Conservation (phyloP, 2,797 vertebrate species). For the Ficedula albicollis region DNA sequence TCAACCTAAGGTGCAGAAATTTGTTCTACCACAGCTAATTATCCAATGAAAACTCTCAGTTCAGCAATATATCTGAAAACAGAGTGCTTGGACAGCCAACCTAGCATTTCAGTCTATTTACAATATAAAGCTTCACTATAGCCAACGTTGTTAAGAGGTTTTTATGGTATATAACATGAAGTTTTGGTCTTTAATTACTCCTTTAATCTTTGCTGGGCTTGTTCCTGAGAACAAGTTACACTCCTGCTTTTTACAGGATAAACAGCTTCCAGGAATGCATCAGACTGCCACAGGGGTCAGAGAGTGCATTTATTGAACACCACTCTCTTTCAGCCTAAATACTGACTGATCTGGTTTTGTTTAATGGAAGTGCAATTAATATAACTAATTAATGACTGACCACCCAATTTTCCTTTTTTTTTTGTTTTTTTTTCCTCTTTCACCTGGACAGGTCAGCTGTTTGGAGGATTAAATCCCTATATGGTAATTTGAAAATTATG, state of each 20-base stretch:
- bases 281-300: background rate
- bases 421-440: background rate
- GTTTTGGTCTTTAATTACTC: constrained; percentile 47
- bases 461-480: background rate
- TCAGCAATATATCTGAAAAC: constrained; percentile 32
- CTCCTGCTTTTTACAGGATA: constrained; percentile 31
- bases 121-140: constrained; percentile 14
- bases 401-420: background rate
- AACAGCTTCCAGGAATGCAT: constrained; percentile 23
- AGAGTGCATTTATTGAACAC: background rate
- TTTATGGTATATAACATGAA: constrained; percentile 7
- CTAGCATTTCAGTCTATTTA: constrained; percentile 17
- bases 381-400: background rate
- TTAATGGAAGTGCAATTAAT: constrained; percentile 28
- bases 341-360: background rate
- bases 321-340: background rate
- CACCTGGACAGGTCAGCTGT: background rate
- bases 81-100: background rate
- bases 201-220: constrained; percentile 51
- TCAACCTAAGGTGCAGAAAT: constrained; percentile 39
- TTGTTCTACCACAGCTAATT: constrained; percentile 37
- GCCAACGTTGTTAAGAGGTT: background rate
- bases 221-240: constrained; percentile 26
- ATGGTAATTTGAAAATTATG: background rate
- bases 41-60: constrained; percentile 38